phyloP scores from a whole-genome alignment of 2,888 invertebrate genomes.

The Urechis unicinctus region DNA sequence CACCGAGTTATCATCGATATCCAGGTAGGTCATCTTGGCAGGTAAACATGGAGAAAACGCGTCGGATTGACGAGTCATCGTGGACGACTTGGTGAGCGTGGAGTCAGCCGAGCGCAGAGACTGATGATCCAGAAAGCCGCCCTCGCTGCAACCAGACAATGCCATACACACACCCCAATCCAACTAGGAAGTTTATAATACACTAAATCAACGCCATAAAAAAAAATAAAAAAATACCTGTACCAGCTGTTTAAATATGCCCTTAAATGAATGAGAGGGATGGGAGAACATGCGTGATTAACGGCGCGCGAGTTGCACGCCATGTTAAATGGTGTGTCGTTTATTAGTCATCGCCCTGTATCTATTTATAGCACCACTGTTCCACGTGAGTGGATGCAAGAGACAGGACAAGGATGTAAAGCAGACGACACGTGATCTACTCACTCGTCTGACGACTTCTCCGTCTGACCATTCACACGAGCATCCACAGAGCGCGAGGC shows the following conservation, averaged over 20 bases:
- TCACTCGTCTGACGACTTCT: not conserved
- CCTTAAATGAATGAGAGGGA: not conserved
- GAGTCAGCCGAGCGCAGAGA: not conserved
- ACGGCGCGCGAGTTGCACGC: too few species aligned
- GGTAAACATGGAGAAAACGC: too few species aligned
- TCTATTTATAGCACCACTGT: too few species aligned
- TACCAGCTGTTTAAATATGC: too few species aligned
- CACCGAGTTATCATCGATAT: slow-evolving; percentile 25
- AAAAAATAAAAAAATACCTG: not conserved
- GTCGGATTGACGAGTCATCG: not conserved
- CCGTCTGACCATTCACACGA: not conserved
- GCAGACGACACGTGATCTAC: not conserved
- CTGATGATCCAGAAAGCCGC: slow-evolving; percentile 61
- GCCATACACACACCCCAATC: too few species aligned
- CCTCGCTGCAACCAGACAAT: slow-evolving; percentile 61
- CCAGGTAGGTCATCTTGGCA: not conserved
- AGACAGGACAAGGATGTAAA: not conserved
- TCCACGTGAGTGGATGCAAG: not conserved
- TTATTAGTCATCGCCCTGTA: too few species aligned
- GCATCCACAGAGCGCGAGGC: not conserved
- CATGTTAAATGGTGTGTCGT: too few species aligned
- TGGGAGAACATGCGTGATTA: too few species aligned
- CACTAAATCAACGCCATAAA: not conserved
- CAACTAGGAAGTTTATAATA: not conserved
- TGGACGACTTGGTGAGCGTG: not conserved